phyloP scores from a whole-genome alignment of 2,888 invertebrate genomes.

The Agrochola lota region DNA sequence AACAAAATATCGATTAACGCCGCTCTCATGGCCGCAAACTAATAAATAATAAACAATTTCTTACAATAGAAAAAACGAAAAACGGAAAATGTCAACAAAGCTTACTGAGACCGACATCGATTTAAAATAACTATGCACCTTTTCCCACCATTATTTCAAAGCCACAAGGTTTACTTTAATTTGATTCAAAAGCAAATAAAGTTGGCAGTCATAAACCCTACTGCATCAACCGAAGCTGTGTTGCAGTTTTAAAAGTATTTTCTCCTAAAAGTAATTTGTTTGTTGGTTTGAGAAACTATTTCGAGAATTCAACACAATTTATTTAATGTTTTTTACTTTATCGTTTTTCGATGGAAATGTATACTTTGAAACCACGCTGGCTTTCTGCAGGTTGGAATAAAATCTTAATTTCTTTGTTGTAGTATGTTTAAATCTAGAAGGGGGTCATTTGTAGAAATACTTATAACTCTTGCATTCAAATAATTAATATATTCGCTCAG shows the following conservation, averaged over 20 bases:
- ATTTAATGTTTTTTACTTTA: slow-evolving; percentile 35
- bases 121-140: slow-evolving; percentile 48
- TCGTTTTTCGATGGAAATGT: slow-evolving; percentile 22
- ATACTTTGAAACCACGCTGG: background rate
- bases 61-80: slow-evolving; percentile 82
- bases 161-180: slow-evolving; percentile 22
- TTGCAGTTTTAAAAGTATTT: slow-evolving; percentile 76
- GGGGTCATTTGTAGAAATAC: background rate
- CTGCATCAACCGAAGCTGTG: slow-evolving; percentile 65
- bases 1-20: slow-evolving; percentile 43
- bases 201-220: slow-evolving; percentile 62
- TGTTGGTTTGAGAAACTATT: slow-evolving; percentile 68
- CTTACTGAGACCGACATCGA: slow-evolving; percentile 66
- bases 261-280: slow-evolving; percentile 79
- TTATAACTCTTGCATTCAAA: background rate
- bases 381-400: background rate
- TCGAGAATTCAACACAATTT: slow-evolving; percentile 54
- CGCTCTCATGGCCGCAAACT: slow-evolving; percentile 54
- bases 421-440: slow-evolving; percentile 7
- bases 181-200: slow-evolving; percentile 9
- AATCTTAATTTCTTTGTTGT: background rate
- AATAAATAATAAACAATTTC: slow-evolving; percentile 70
- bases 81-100: slow-evolving; percentile 81
- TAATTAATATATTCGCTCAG: background rate
- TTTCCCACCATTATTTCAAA: background rate